Conservation (phyloP, 2,113 vertebrate species). For the Sinocyclocheilus maitianheensis region DNA sequence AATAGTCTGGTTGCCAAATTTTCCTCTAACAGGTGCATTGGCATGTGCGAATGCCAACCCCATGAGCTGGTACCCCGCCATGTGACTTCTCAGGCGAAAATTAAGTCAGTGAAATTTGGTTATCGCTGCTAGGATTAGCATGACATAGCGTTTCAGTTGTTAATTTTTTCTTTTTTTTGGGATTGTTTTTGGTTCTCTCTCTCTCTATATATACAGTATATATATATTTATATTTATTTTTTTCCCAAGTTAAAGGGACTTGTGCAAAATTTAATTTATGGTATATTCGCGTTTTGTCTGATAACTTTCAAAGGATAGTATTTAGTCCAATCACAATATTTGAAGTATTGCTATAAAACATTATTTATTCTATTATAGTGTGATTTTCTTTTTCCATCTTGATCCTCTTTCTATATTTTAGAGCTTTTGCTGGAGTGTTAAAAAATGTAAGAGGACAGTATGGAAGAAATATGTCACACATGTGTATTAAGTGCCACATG, state of each 20-base stretch:
- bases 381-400: conserved; percentile 52
- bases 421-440: conserved; percentile 25
- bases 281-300: conserved; percentile 54
- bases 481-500: conserved; percentile 60
- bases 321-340: conserved; percentile 61
- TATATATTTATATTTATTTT: conserved; percentile 37
- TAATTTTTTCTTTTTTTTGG: background rate
- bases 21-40: conserved; percentile 51
- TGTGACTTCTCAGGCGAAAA: conserved; percentile 59
- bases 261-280: conserved; percentile 56
- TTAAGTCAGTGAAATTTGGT: conserved; percentile 37
- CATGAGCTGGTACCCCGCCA: conserved; percentile 51
- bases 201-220: conserved; percentile 5
- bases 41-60: conserved; percentile 40
- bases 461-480: conserved; percentile 47
- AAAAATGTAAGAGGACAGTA: conserved; percentile 26
- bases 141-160: conserved; percentile 39
- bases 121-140: conserved; percentile 55
- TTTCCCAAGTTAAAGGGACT: conserved; percentile 43
- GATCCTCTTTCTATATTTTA: conserved; percentile 49
- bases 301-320: conserved; percentile 59
- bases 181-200: conserved; percentile 21
- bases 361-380: conserved; percentile 62
- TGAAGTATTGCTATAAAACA: conserved; percentile 59
- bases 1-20: conserved; percentile 52